Percentiles rank a stretch among this genome's conserved stretches.
Conservation (phyloP, 1,140 invertebrate species). For the Drosophila pectinifera region DNA sequence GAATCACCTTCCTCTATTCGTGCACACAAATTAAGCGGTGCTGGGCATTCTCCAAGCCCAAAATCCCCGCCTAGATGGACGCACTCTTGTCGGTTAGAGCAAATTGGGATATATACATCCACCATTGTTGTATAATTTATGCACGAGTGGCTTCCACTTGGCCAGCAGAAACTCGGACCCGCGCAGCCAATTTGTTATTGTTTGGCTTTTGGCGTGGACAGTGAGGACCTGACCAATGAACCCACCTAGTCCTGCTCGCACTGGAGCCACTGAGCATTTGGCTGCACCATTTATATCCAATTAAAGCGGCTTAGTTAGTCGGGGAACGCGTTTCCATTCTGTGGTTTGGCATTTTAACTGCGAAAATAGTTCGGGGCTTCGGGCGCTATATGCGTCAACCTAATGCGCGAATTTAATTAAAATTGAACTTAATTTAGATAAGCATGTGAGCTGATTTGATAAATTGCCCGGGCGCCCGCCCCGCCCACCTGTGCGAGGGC, state of each 20-base stretch:
- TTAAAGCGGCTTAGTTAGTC: conserved; percentile 64
- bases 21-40: conserved; percentile 7
- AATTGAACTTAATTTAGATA: conserved; percentile 73
- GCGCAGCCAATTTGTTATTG: conserved; percentile 54
- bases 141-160: conserved; percentile 51
- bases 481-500: conserved; percentile 10
- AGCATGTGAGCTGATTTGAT: conserved; percentile 50
- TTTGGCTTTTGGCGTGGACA: conserved; percentile 38
- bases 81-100: conserved; percentile 10
- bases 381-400: conserved; percentile 35
- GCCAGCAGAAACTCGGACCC: conserved; percentile 33
- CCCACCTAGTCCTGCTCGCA: neutral
- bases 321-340: conserved; percentile 6
- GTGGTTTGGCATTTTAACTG: conserved; percentile 38
- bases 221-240: conserved; percentile 1
- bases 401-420: conserved; percentile 77
- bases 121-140: conserved; percentile 47
- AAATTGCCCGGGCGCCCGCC: too few relatives aligned
- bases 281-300: conserved; percentile 60
- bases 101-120: conserved; percentile 13
- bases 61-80: neutral
- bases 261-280: conserved; percentile 20
- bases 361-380: conserved; percentile 19
- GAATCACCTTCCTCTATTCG: neutral
- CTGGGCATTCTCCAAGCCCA: neutral